Base-by-base conservation (phyloP, 2,888 invertebrate genomes). In the Salpingus planirostris region DNA sequence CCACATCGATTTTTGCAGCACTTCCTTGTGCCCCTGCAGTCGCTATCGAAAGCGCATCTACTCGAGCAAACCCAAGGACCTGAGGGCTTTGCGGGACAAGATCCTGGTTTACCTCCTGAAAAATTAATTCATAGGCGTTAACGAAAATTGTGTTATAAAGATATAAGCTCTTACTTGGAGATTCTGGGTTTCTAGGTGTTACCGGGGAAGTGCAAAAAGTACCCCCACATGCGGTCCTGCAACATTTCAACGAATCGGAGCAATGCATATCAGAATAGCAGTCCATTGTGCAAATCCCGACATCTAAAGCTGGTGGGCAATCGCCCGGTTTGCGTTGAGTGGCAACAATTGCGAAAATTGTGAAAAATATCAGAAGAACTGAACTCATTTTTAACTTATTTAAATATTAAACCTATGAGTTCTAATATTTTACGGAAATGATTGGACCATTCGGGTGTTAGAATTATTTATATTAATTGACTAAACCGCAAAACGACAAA, bases 21-120 rank as follows among this genome's bases (percentile, higher is more conserved):
- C 26, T 43, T 43, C 26, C 33, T 43, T 11, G 24, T 29, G 11
- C 40, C 43, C 18, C 36, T 29, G 24, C 43, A 43, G 23, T 43
- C 36, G 2, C 27, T 11, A 24, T 43, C 43, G n/a, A 28, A 4
- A 2, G 33, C n/a, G 18, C 43, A 43, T 14, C 35, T 24, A 14
- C 29, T 40, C n/a, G 43, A 38, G 25, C 40, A 43, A 3, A 43
- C 37, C 40, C 43, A 43, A 2, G 36, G 38, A 3, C 38, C 27
- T 18, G 24, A 24, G 4, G 39, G 31, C 12, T 15, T 14, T 10
- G 6, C 23, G 10, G 42, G 43, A 31, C 43, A 43, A 23, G 4
- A 13, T 15, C 43, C 43, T 3, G 40, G 33, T 33, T 43, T 43
- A n/a, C n/a, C n/a, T 28, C 33, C 40, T 29, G 10, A 13, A 24